phyloP scores from a whole-genome alignment of 2,797 vertebrate genomes.

The Bucorvus abyssinicus region DNA sequence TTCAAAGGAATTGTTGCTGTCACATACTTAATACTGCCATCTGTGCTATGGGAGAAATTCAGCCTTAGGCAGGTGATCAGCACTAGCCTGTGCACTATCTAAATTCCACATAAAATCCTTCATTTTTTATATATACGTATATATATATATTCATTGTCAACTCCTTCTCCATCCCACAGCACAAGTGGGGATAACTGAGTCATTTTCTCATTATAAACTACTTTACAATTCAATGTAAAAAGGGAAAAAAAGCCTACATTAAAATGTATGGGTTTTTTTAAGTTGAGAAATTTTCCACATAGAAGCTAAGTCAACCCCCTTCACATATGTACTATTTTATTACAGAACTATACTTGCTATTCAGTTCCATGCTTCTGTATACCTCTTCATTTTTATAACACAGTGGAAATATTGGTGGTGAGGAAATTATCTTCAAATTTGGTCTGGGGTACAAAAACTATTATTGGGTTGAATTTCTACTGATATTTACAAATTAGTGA shows the following conservation, averaged over 20 bases:
- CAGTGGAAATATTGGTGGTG: background rate
- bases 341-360: background rate
- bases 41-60: background rate
- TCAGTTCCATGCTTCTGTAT: background rate
- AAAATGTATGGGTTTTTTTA: slow-evolving; percentile 48
- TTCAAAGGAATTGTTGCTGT: slow-evolving; percentile 10
- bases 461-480: background rate
- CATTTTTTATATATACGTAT: background rate
- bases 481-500: background rate
- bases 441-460: background rate
- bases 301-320: background rate
- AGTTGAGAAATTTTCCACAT: background rate
- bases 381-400: background rate
- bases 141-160: slow-evolving; percentile 12
- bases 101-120: slow-evolving; percentile 5
- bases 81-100: background rate
- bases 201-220: slow-evolving; percentile 62
- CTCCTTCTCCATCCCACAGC: slow-evolving; percentile 14
- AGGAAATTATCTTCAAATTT: background rate
- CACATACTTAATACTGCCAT: background rate
- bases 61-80: slow-evolving; percentile 19
- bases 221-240: slow-evolving; percentile 57
- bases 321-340: slow-evolving; percentile 29
- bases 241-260: background rate
- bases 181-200: slow-evolving; percentile 50